phyloP scores from a whole-genome alignment of 2,797 vertebrate genomes.

The Argyrosomus regius region DNA sequence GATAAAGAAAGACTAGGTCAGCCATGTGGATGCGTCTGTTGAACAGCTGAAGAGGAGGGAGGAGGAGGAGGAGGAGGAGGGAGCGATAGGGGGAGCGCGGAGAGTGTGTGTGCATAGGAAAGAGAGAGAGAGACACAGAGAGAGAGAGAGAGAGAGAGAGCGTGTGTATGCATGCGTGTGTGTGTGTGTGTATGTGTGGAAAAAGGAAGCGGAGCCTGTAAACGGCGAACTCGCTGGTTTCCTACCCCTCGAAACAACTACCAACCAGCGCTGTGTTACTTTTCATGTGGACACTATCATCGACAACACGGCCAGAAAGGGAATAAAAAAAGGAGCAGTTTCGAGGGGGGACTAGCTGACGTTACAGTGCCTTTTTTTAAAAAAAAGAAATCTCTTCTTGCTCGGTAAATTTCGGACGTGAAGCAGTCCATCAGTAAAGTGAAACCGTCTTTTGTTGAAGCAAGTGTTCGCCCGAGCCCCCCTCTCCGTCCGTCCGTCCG shows the following conservation, averaged over 20 bases:
- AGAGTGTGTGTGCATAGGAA: conserved; percentile 70
- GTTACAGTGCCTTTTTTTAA: conserved; percentile 48
- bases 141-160: conserved; percentile 56
- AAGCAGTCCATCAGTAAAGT: conserved; percentile 79
- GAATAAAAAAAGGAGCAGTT: conserved; percentile 56
- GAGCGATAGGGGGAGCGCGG: conserved; percentile 74
- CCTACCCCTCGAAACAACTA: conserved; percentile 79
- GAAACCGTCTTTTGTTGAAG: conserved; percentile 93
- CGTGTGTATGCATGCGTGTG: conserved; percentile 54
- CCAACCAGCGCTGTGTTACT: conserved; percentile 71
- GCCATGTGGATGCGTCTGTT: conserved; percentile 94
- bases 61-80: conserved; percentile 73
- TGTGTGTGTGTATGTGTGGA: conserved; percentile 63
- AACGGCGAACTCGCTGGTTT: conserved; percentile 86
- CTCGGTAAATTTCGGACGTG: conserved; percentile 65
- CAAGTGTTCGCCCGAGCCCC: conserved; percentile 83
- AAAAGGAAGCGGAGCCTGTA: conserved; percentile 87
- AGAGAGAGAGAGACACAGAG: conserved; percentile 52
- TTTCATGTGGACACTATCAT: conserved; percentile 75
- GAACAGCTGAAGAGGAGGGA: conserved; percentile 86
- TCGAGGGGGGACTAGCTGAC: conserved; percentile 28
- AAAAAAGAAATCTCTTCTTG: conserved; percentile 14
- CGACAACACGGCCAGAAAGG: conserved; percentile 65
- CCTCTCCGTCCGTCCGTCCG: conserved; percentile 64
- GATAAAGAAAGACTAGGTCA: conserved; percentile 91